Conservation (phyloP, 2,797 vertebrate genomes). For the Podarcis lilfordi region DNA sequence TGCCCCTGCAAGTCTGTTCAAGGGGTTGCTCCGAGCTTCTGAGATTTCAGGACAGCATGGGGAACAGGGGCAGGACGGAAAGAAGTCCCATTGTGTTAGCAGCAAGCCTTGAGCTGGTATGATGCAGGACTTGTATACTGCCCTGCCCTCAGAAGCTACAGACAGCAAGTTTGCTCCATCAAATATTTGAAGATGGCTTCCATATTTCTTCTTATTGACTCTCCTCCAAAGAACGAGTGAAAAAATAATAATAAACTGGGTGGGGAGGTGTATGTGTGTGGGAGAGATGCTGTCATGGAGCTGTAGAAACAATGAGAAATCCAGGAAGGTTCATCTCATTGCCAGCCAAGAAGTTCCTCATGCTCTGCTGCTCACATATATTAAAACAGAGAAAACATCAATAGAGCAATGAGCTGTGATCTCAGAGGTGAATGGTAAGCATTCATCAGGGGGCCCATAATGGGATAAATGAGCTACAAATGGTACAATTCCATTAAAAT, state of each 20-base stretch:
- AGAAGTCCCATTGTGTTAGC: too few relatives aligned
- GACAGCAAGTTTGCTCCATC: neutral
- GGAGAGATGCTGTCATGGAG: neutral
- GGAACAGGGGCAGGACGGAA: too few relatives aligned
- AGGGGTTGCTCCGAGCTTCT: too few relatives aligned
- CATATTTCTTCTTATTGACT: neutral
- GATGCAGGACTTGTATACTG: neutral
- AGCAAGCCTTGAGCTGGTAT: too few relatives aligned
- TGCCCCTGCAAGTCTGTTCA: too few relatives aligned
- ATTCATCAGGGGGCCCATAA: slow-evolving; percentile 22
- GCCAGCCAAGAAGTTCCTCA: neutral
- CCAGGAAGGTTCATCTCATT: neutral
- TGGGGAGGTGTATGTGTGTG: neutral
- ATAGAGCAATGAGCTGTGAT: slow-evolving; percentile 22
- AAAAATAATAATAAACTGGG: too few relatives aligned
- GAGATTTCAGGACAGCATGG: too few relatives aligned
- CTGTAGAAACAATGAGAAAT: slow-evolving; percentile 1
- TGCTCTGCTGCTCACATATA: neutral
- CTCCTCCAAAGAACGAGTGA: neutral
- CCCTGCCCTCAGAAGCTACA: neutral
- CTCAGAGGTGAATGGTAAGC: slow-evolving; percentile 24
- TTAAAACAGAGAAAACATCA: neutral
- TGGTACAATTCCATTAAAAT: slow-evolving; percentile 6
- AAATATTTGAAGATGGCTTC: neutral
- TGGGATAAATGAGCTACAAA: slow-evolving; percentile 38